Evolutionary conservation across 2,888 invertebrate species (phyloP), one percentile per base, ranked within the genome.

Genomic region (Nebria brevicollis): DNA sequence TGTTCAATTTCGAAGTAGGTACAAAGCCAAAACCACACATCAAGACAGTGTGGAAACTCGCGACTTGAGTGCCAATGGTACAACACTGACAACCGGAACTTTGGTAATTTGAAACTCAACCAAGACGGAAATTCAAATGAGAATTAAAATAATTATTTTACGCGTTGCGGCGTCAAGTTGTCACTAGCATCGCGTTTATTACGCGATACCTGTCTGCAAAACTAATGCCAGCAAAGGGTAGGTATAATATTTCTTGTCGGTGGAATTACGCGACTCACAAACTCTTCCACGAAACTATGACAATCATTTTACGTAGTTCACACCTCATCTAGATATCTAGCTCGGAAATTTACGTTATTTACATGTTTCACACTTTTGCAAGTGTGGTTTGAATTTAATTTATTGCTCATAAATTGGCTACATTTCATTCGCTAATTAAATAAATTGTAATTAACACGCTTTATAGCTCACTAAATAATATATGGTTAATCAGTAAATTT

Each of bases 121-220:
- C 70, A 11, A 26, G 26, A 78, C 72, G 78, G 79, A 79, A 75
- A 79, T 74, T 79, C 79, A 79, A 79, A 79, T 74, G 74, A 79
- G 79, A 79, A 75, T 79, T 79, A 79, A 79, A 79, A 79, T 79
- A 79, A 79, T 79, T 75, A 79, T 79, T 74, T 74, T 73, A 79
- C 20, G 74, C 54, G 54, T 13, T 8, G 54, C 13, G 54, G 54
- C 54, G 54, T 8, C 8, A 54, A 54, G 54, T 54, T 54, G 54
- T 54, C 54, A 54, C 13, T 54, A 54, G 54, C 54, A 8, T 13
- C 54, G 13, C 7, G 13, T 54, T 54, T 54, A 54, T 54, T 11
- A 54, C 54, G 54, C 54, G 54, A 54, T 54, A 54, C 54, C 11
- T 34, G 34, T 34, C 34, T 34, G 2, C 54, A 54, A 13, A 54